A percentile compares a stretch with the other conserved stretches of the same genome.
Conservation (phyloP, 2,797 vertebrate species). For the Gambelia wislizenii region DNA sequence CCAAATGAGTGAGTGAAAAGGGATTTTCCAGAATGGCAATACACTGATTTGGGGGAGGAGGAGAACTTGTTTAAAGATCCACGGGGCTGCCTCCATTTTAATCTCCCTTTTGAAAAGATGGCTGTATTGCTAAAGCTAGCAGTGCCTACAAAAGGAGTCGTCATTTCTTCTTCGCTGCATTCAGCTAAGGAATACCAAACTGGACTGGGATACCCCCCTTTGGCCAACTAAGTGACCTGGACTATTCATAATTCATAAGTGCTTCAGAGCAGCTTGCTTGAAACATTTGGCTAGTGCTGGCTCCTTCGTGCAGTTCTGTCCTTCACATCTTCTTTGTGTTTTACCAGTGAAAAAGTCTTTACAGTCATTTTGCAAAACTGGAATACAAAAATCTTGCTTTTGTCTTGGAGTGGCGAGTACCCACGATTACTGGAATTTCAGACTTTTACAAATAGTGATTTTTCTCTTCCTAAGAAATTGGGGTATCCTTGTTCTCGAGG, state of each 20-base stretch:
- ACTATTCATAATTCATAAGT: conserved; percentile 82
- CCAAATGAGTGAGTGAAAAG: not conserved
- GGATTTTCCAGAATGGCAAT: conserved; percentile 27
- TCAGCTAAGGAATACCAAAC: conserved; percentile 79
- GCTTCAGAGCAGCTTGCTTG: conserved; percentile 72
- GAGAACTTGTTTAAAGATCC: conserved; percentile 79
- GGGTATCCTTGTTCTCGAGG: conserved; percentile 51
- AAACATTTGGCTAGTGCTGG: conserved; percentile 66
- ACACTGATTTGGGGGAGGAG: conserved; percentile 47
- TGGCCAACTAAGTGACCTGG: conserved; percentile 82
- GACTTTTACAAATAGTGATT: conserved; percentile 48
- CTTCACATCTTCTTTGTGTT: conserved; percentile 46
- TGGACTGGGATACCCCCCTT: conserved; percentile 83
- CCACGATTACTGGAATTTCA: conserved; percentile 50
- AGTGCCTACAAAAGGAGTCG: conserved; percentile 66
- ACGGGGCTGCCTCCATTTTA: conserved; percentile 84
- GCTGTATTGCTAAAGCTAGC: conserved; percentile 76
- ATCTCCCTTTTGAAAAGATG: conserved; percentile 84
- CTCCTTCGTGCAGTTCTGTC: conserved; percentile 58
- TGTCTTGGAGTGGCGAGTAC: conserved; percentile 67
- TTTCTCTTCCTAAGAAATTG: conserved; percentile 43
- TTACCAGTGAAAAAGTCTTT: conserved; percentile 60
- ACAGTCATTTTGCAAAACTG: conserved; percentile 72
- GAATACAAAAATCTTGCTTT: conserved; percentile 70
- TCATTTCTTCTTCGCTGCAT: conserved; percentile 64